phyloP scores from a whole-genome alignment of 1,140 invertebrate species.

The Panagrolaimus sp. region DNA sequence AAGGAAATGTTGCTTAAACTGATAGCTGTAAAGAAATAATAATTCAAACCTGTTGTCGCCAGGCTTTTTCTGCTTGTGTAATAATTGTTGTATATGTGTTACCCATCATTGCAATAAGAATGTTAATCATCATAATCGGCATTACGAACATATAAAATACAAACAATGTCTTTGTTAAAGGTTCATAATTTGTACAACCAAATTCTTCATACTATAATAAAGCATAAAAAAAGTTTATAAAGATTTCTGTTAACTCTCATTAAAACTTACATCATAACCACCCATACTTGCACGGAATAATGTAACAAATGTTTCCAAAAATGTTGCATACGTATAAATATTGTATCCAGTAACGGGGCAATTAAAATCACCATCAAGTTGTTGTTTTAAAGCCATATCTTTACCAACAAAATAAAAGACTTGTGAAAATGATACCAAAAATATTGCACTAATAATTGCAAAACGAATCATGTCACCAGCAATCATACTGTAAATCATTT shows the following conservation, averaged over 20 bases:
- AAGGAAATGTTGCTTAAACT: constrained; percentile 19
- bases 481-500: constrained; percentile 98
- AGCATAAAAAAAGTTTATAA: constrained; percentile 4
- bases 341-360: constrained; percentile 65
- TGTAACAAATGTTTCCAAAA: constrained; percentile 85
- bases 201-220: constrained; percentile 78
- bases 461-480: constrained; percentile 94
- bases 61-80: constrained; percentile 94
- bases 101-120: constrained; percentile 65
- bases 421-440: constrained; percentile 87
- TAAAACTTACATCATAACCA: constrained; percentile 84
- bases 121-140: constrained; percentile 72
- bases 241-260: constrained; percentile 16
- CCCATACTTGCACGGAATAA: constrained; percentile 94
- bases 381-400: constrained; percentile 68
- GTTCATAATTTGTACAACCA: constrained; percentile 78
- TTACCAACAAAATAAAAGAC: constrained; percentile 94
- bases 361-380: constrained; percentile 60
- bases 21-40: too few relatives aligned
- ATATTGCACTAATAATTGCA: constrained; percentile 86
- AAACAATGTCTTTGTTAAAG: constrained; percentile 85
- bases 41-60: constrained; percentile 79
- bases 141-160: constrained; percentile 94
- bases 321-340: constrained; percentile 69
- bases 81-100: constrained; percentile 70